Base-by-base conservation (phyloP, 2,113 vertebrate species). In the Anolis carolinensis region DNA sequence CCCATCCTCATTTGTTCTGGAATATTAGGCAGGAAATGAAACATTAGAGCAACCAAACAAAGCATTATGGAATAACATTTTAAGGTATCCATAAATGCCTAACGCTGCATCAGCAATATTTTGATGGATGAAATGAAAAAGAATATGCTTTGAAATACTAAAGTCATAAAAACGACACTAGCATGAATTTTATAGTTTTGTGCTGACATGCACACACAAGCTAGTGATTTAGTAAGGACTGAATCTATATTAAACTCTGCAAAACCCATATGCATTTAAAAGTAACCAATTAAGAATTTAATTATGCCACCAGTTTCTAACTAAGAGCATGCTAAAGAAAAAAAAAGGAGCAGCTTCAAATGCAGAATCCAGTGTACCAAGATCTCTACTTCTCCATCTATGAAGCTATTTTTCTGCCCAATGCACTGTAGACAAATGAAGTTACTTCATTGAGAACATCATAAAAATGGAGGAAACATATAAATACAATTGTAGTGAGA, bases 1-100 rank as follows among this genome's bases (percentile, higher is more conserved):
- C 72, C 82, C 70, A 73, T 87, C 71, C 75, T 89, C 65, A 86
- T 87, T 87, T 90, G 85, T 83, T 89, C 67, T 81, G 72, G 89
- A 84, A 90, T 89, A 89, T 89, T 86, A 92, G 80, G 87, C 83
- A 89, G 71, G 79, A 87, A 90, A 90, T 92, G 82, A 89, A 92
- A 92, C 87, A 90, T 86, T 77, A 83, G 71, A 81, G 74, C 55
- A 86, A 88, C 79, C 70, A 89, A 87, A 87, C 16, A 84, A 86
- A 73, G 52, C 34, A 88, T 76, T 85, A 63, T 52, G 59, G 63
- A 81, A 75, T 30, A 48, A 44, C 32, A 74, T 50, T 80, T 79
- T 77, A 87, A 86, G 81, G 48, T 70, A 73, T 83, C 10, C 11
- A 68, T 10, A 34, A 78, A 63, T 79, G 25, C 25, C n/a, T 44